phyloP scores from a whole-genome alignment of 2,797 vertebrate genomes.

The Ctenosaura bakeri region DNA sequence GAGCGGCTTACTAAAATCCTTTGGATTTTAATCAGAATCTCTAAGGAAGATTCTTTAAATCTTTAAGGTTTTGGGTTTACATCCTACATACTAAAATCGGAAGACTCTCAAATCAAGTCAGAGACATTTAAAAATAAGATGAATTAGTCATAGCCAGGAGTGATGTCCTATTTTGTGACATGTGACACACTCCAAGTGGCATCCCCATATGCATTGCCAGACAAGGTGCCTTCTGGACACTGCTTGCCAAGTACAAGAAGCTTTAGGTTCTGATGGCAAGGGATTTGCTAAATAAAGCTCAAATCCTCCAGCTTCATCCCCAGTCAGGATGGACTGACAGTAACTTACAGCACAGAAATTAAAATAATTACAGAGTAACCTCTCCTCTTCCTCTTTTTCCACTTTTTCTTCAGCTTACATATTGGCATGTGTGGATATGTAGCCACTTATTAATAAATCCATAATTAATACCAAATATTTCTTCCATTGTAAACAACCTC shows the following conservation, averaged over 20 bases:
- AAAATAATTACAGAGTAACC: slow-evolving; percentile 40
- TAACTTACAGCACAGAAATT: slow-evolving; percentile 60
- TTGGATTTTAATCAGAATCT: slow-evolving; percentile 31
- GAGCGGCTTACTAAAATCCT: slow-evolving; percentile 21
- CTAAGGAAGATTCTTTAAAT: slow-evolving; percentile 1
- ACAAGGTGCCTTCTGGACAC: slow-evolving; percentile 72
- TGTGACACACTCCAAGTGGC: slow-evolving; percentile 57
- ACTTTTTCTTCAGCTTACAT: slow-evolving; percentile 13
- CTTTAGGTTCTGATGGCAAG: slow-evolving; percentile 69
- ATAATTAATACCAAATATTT: background rate
- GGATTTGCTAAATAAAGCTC: slow-evolving; percentile 88
- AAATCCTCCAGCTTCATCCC: slow-evolving; percentile 73
- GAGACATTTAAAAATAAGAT: slow-evolving; percentile 24
- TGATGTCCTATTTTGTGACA: slow-evolving; percentile 72
- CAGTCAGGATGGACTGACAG: slow-evolving; percentile 30
- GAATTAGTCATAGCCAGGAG: slow-evolving; percentile 55
- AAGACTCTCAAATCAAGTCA: background rate
- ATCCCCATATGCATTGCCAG: slow-evolving; percentile 15
- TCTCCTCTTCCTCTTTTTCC: too few species aligned
- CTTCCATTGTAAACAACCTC: background rate
- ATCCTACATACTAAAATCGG: background rate
- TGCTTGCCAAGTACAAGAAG: slow-evolving; percentile 63
- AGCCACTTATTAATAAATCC: background rate
- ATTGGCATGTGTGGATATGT: background rate
- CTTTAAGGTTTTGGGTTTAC: accelerated